These are phyloP conservation scores for Dermolepida albohirtum DNA, from an alignment of 2,888 invertebrate species.

Conservation along the genomic window DNA sequence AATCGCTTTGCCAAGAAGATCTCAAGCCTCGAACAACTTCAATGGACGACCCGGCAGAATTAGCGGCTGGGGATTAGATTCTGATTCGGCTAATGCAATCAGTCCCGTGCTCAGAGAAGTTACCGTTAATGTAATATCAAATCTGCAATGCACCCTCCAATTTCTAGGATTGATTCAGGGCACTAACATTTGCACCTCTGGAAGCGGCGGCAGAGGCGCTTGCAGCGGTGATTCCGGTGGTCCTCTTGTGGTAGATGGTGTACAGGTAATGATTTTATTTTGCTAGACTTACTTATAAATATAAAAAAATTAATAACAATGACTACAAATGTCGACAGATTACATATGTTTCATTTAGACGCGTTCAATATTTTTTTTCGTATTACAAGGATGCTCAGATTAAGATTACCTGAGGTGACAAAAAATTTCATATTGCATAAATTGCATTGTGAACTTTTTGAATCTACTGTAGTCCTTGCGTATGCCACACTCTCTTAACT, in stretches of 20 bases:
- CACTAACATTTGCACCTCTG: slow-evolving; percentile 67
- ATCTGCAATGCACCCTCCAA: slow-evolving; percentile 61
- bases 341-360: too few species aligned
- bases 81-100: slow-evolving; percentile 49
- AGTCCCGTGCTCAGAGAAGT: slow-evolving; percentile 36
- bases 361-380: too few species aligned
- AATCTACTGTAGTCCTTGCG: too few species aligned
- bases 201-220: slow-evolving; percentile 63
- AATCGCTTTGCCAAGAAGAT: slow-evolving; percentile 43
- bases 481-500: too few species aligned
- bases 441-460: too few species aligned
- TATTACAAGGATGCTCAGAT: too few species aligned
- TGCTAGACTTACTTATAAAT: too few species aligned
- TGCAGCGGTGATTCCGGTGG: slow-evolving; percentile 68
- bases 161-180: slow-evolving; percentile 62
- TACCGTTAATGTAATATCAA: slow-evolving; percentile 25
- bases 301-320: too few species aligned
- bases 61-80: slow-evolving; percentile 67
- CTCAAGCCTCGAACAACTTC: slow-evolving; percentile 56
- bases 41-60: slow-evolving; percentile 62
- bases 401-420: too few species aligned
- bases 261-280: background rate
- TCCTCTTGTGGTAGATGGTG: slow-evolving; percentile 43
- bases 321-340: too few species aligned
- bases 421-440: too few species aligned